These are phyloP conservation scores for Molorchus minor DNA, from an alignment of 2,888 invertebrate species.

Conservation along the genomic window DNA sequence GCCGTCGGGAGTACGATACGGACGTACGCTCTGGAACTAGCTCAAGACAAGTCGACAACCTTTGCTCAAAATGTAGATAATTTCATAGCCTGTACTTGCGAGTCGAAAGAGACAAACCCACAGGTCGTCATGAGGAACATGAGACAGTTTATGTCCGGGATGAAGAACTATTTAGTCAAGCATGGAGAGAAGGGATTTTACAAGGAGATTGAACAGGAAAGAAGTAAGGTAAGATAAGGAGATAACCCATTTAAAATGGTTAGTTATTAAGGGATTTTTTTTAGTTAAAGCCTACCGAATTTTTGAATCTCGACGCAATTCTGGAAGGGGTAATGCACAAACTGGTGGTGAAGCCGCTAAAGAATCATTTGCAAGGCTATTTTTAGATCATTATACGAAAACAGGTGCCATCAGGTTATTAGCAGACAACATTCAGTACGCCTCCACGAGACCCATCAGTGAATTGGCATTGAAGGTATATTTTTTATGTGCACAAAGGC, in stretches of 20 bases:
- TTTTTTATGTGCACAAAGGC: slow-evolving; percentile 6
- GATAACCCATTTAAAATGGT: slow-evolving; percentile 10
- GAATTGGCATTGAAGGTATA: slow-evolving; percentile 76
- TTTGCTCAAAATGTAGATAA: slow-evolving; percentile 93
- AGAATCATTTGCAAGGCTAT: slow-evolving; percentile 84
- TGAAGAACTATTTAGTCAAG: slow-evolving; percentile 97
- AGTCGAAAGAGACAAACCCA: slow-evolving; percentile 88
- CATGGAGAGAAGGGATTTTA: slow-evolving; percentile 95
- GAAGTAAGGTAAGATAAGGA: slow-evolving; percentile 71
- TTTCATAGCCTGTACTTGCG: slow-evolving; percentile 91
- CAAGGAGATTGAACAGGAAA: slow-evolving; percentile 87
- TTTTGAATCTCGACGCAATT: slow-evolving; percentile 94
- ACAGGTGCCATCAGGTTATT: slow-evolving; percentile 77
- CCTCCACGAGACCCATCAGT: slow-evolving; percentile 72
- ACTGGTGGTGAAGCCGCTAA: slow-evolving; percentile 85
- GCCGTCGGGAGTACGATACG: slow-evolving; percentile 78
- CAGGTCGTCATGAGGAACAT: slow-evolving; percentile 90
- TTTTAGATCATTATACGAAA: slow-evolving; percentile 87
- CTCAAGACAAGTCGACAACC: slow-evolving; percentile 85
- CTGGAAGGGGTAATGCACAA: slow-evolving; percentile 94
- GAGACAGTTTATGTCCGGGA: slow-evolving; percentile 97
- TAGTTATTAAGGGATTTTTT: slow-evolving; percentile 31
- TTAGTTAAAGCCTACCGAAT: slow-evolving; percentile 87
- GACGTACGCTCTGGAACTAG: slow-evolving; percentile 81
- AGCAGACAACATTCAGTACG: slow-evolving; percentile 76